Conservation (phyloP, 2,797 vertebrate species). For the Calcarius lapponicus region DNA sequence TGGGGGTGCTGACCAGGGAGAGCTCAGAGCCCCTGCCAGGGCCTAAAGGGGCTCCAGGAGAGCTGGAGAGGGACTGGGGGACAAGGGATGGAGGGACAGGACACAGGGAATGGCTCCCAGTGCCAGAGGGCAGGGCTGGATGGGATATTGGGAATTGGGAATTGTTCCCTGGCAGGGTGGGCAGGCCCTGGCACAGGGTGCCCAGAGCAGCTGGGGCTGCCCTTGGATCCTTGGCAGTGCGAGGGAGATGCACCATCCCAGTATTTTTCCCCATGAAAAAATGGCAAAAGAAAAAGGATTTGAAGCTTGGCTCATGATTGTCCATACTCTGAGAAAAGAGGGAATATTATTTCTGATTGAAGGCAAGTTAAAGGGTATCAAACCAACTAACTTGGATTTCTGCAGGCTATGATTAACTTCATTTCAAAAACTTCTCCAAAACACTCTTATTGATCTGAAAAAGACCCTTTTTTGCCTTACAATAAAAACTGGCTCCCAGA, state of each 20-base stretch:
- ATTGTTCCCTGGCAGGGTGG: not conserved
- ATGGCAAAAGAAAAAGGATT: not conserved
- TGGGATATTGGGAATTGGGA: not conserved
- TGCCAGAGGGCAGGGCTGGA: not conserved
- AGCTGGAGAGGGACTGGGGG: not conserved
- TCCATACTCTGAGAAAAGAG: not conserved
- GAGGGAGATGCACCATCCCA: not conserved
- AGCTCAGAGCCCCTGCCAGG: rapidly evolving
- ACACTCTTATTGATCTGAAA: not conserved
- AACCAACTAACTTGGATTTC: not conserved
- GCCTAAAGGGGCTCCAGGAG: not conserved
- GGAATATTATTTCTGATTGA: not conserved
- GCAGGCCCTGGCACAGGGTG: not conserved
- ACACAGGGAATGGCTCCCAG: not conserved
- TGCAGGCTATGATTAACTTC: not conserved
- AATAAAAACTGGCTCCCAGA: not conserved
- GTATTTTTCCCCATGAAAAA: not conserved
- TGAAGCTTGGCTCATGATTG: not conserved
- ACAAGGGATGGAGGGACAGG: not conserved
- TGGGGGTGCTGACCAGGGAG: not conserved
- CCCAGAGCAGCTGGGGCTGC: not conserved
- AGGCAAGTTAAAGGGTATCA: not conserved
- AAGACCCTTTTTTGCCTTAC: not conserved
- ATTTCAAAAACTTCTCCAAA: not conserved
- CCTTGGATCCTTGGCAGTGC: not conserved